Evolutionary conservation across 2,888 invertebrate species (phyloP), one percentile per base, ranked within the genome.

Genomic region (Drosophila gaucha): DNA sequence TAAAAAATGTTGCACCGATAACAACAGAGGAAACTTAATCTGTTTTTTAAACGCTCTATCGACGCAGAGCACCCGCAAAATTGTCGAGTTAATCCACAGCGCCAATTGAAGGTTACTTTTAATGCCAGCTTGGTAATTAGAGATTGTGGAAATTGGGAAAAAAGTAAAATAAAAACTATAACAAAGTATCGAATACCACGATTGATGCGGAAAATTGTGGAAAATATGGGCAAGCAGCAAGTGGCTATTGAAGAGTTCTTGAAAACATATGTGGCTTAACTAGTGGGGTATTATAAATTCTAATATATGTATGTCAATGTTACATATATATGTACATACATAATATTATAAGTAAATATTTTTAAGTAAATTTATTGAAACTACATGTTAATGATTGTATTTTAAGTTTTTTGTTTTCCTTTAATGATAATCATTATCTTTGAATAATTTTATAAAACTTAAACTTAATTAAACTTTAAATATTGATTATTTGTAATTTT

Each of bases 21-120:
- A 18, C 26, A 31, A n/a, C 31, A 36, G 51, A 56, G 49, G 67
- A 72, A 86, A 84, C 73, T 80, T 80, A 80, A 83, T 84, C 80
- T 80, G 67, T 56, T 68, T 71, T 79, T 59, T 39, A 39, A 74
- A 46, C 59, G 44, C 28, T 52, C 39, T 18, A 62, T 44, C 69
- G 43, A n/a, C 33, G 12, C 10, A 31, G 41, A 51, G 26, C 28
- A 24, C 12, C 31, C 43, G 12, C 20, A 52, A 59, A 47, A 38
- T 55, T 51, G 46, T 47, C 47, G 18, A 51, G 46, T 26, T 46
- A 26, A 65, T 39, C 16, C 33, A 41, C 41, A 67, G 58, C 26
- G 44, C 18, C 58, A 59, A 67, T 67, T 65, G 36, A 67, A 67
- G 67, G 36, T 44, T 57, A 67, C 39, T 52, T 10, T 64, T 31